These are phyloP conservation scores for Anas platyrhynchos DNA, from an alignment of 2,113 vertebrate species.

Conservation along the genomic window DNA sequence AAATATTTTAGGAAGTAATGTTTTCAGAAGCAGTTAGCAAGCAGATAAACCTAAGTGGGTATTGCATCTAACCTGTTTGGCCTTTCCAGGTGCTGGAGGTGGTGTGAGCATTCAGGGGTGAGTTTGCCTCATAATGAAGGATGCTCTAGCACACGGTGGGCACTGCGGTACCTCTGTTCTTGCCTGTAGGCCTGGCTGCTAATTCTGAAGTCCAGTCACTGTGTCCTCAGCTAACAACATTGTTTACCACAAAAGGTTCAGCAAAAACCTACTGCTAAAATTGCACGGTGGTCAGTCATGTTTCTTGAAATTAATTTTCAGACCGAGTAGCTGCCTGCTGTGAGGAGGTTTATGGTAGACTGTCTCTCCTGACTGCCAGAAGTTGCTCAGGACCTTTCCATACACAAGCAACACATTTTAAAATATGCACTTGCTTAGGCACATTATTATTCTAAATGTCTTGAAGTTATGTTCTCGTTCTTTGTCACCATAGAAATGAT, in stretches of 20 bases:
- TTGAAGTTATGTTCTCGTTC: constrained; percentile 52
- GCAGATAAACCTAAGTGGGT: background rate
- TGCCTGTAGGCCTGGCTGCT: constrained; percentile 30
- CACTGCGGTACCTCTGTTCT: background rate
- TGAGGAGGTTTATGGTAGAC: constrained; percentile 23
- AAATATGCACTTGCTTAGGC: constrained; percentile 46
- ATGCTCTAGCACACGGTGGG: background rate
- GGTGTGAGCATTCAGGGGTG: background rate
- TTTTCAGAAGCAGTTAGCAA: background rate
- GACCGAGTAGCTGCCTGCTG: constrained; percentile 50
- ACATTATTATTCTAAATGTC: constrained; percentile 62
- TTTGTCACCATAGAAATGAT: constrained; percentile 72
- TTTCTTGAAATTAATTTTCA: constrained; percentile 71
- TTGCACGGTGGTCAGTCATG: constrained; percentile 46
- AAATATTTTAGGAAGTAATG: background rate
- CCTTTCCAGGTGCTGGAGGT: background rate
- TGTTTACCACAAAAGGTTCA: constrained; percentile 56
- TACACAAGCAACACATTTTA: constrained; percentile 24
- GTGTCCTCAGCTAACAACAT: constrained; percentile 21
- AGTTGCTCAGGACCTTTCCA: constrained; percentile 42
- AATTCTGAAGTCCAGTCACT: constrained; percentile 57
- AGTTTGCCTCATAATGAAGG: background rate
- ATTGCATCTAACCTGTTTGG: background rate
- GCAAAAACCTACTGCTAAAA: constrained; percentile 57
- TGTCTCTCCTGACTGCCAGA: constrained; percentile 27